Conservation (phyloP, 2,888 invertebrate species). For the Pogonocherus hispidulus region DNA sequence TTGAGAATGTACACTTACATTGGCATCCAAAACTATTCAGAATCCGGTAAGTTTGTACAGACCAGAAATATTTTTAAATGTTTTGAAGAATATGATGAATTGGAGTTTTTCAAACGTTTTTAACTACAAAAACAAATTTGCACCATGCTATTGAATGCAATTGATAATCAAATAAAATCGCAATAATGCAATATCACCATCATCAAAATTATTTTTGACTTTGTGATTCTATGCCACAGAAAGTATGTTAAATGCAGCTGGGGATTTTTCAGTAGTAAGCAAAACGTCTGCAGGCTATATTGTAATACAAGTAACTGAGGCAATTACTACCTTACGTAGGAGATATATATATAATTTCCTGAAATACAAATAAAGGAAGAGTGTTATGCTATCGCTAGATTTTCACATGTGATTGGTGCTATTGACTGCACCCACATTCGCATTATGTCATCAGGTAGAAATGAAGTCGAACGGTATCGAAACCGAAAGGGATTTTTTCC, state of each 20-base stretch:
- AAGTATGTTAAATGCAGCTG: constrained; percentile 20
- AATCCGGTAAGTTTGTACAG: no score
- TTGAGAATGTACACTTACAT: no score
- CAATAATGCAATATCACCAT: background rate
- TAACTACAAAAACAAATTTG: background rate
- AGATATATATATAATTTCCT: constrained; percentile 40
- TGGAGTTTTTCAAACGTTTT: background rate
- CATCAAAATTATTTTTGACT: constrained; percentile 11
- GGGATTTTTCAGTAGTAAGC: constrained; percentile 24
- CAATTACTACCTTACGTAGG: constrained; percentile 27
- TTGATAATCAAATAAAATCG: background rate
- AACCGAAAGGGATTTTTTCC: constrained; percentile 55
- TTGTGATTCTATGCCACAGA: constrained; percentile 39
- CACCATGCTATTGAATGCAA: background rate
- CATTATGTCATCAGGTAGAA: constrained; percentile 53
- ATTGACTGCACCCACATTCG: constrained; percentile 54
- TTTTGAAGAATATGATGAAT: constrained; percentile 1
- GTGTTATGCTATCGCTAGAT: constrained; percentile 48
- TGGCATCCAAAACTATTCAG: no score
- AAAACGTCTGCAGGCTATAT: constrained; percentile 25
- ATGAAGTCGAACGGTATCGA: constrained; percentile 49
- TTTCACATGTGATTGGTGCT: constrained; percentile 44
- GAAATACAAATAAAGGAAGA: constrained; percentile 19
- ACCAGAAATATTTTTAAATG: no score
- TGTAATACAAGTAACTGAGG: constrained; percentile 20